Evolutionary conservation across 2,888 invertebrate genomes (phyloP).

Genomic region (Galeruca laticollis): DNA sequence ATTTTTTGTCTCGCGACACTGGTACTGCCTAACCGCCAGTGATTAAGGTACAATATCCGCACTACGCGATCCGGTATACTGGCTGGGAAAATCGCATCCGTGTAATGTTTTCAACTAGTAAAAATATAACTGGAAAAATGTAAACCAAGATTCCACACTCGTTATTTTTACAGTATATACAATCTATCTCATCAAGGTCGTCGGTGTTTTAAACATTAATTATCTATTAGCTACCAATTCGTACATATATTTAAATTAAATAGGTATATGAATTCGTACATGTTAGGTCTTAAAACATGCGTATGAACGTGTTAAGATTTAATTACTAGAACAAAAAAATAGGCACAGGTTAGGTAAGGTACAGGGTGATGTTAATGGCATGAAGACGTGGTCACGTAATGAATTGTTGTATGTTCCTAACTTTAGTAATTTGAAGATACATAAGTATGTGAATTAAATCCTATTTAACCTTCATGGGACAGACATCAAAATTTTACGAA

Average conservation of each 20-base stretch:
- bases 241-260: background rate
- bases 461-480: too few species aligned
- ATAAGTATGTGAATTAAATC: too few species aligned
- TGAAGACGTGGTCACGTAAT: too few species aligned
- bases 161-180: conserved; percentile 6
- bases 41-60: background rate
- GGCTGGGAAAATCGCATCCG: background rate
- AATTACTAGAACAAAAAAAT: too few species aligned
- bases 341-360: too few species aligned
- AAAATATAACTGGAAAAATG: conserved; percentile 1
- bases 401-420: too few species aligned
- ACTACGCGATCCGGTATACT: background rate
- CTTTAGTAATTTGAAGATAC: too few species aligned
- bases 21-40: background rate
- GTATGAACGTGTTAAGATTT: background rate
- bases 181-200: background rate
- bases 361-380: too few species aligned
- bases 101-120: background rate
- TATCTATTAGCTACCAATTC: background rate
- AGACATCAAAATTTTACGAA: too few species aligned
- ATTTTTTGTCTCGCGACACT: background rate
- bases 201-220: background rate
- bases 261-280: too few species aligned
- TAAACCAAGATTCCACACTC: background rate
- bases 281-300: background rate